Percentiles rank a stretch among this genome's conserved stretches.
These are phyloP conservation scores for Drosophila albomicans DNA, from an alignment of 1,140 invertebrate species.

Conservation along the genomic window DNA sequence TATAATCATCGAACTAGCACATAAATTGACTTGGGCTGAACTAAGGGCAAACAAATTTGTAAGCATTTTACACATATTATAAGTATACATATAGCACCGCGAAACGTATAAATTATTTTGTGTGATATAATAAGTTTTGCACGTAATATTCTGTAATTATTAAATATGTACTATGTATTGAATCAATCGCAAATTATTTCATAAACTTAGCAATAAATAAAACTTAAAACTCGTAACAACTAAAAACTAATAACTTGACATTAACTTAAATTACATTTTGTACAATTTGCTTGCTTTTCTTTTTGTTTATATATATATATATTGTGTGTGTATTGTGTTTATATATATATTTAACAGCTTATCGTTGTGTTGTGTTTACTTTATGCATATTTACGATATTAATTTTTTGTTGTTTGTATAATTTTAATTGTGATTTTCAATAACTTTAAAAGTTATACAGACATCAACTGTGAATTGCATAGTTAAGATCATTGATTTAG, in stretches of 20 bases:
- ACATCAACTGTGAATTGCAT: conserved; percentile 73
- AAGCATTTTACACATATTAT: conserved; percentile 64
- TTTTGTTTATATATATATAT: conserved; percentile 40
- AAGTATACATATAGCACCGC: conserved; percentile 76
- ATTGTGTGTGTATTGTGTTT: conserved; percentile 33
- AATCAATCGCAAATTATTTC: conserved; percentile 47
- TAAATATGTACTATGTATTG: conserved; percentile 4
- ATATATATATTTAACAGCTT: conserved; percentile 66
- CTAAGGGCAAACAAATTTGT: conserved; percentile 45
- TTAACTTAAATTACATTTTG: conserved; percentile 64
- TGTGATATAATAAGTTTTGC: conserved; percentile 38
- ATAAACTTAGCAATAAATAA: conserved; percentile 65
- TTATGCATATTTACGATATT: conserved; percentile 48
- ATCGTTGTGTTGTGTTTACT: conserved; percentile 67
- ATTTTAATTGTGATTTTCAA: conserved; percentile 33
- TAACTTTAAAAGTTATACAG: conserved; percentile 78
- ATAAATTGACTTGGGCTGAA: conserved; percentile 55
- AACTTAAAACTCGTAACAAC: conserved; percentile 68
- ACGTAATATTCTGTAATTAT: conserved; percentile 17
- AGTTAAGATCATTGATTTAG: conserved; percentile 63
- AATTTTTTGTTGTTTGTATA: conserved; percentile 30
- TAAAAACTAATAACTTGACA: conserved; percentile 61
- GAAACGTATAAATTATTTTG: conserved; percentile 75
- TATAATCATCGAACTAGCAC: conserved; percentile 46
- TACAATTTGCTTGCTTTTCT: conserved; percentile 71